Percentiles rank a stretch among this genome's conserved stretches.
phyloP scores from a whole-genome alignment of 1,140 invertebrate species.

The Chironomus tepperi region DNA sequence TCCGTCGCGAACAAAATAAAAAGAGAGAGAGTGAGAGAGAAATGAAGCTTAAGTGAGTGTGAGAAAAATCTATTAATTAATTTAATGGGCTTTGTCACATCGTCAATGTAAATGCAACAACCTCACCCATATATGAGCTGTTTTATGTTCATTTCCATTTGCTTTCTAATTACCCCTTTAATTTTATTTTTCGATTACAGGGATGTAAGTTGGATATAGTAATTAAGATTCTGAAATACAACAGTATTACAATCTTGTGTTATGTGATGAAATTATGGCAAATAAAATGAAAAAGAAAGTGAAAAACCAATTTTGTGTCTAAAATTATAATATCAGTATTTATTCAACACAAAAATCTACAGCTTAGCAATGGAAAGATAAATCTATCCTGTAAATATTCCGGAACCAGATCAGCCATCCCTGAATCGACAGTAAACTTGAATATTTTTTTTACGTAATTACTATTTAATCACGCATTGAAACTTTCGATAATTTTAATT shows the following conservation, averaged over 20 bases:
- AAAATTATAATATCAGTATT: too few species aligned
- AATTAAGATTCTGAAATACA: too few species aligned
- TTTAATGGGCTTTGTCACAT: constrained; percentile 1
- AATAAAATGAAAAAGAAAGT: background rate
- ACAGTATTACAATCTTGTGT: too few species aligned
- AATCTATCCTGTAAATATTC: too few species aligned
- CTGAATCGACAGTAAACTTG: too few species aligned
- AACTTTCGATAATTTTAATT: too few species aligned
- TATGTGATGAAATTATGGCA: too few species aligned
- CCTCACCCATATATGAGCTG: constrained; percentile 1
- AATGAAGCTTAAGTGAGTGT: background rate
- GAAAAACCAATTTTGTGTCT: background rate
- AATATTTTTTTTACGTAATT: too few species aligned
- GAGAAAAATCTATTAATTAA: constrained; percentile 15
- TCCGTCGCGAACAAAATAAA: background rate
- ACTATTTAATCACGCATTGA: too few species aligned
- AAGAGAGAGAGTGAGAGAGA: background rate
- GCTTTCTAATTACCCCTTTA: background rate
- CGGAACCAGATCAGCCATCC: too few species aligned
- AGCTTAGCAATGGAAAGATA: too few species aligned
- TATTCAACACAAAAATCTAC: too few species aligned
- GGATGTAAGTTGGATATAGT: background rate
- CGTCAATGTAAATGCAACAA: background rate
- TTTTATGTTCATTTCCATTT: background rate
- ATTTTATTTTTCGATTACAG: background rate